These are phyloP conservation scores for Aplochiton taeniatus DNA, from an alignment of 2,797 vertebrate genomes.

Conservation along the genomic window DNA sequence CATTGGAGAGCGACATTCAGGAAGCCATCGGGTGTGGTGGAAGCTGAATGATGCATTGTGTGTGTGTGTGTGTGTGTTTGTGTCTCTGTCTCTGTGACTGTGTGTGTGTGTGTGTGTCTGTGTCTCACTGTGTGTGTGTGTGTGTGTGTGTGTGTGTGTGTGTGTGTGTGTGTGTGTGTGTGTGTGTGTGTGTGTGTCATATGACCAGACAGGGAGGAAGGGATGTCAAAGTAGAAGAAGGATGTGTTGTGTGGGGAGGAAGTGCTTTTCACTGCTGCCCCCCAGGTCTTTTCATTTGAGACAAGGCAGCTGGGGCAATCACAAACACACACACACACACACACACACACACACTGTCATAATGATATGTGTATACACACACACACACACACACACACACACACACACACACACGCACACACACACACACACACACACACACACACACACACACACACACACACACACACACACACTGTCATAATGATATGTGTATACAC, in stretches of 20 bases:
- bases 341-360: too few relatives aligned
- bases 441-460: background rate
- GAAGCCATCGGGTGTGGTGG: constrained; percentile 36
- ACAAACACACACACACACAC: background rate
- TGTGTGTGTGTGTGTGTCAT: too few relatives aligned
- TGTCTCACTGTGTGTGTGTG: constrained; percentile 1
- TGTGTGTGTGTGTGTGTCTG: background rate
- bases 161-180: constrained; percentile 5
- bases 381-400: too few relatives aligned
- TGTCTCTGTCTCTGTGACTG: background rate
- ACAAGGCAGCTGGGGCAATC: constrained; percentile 27
- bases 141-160: constrained; percentile 11
- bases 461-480: too few relatives aligned
- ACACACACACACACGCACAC: too few relatives aligned
- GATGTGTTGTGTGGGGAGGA: constrained; percentile 39
- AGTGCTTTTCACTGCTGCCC: constrained; percentile 57
- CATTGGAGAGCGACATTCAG: constrained; percentile 53
- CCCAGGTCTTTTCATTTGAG: constrained; percentile 57
- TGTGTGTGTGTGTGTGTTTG: constrained; percentile 29
- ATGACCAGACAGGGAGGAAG: constrained; percentile 29
- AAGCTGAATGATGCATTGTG: constrained; percentile 49
- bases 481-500: too few relatives aligned
- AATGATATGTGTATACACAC: too few relatives aligned
- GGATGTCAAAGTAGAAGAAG: constrained; percentile 6
- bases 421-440: too few relatives aligned